Conservation (phyloP, 2,888 invertebrate species). For the Fabriciana adippe region DNA sequence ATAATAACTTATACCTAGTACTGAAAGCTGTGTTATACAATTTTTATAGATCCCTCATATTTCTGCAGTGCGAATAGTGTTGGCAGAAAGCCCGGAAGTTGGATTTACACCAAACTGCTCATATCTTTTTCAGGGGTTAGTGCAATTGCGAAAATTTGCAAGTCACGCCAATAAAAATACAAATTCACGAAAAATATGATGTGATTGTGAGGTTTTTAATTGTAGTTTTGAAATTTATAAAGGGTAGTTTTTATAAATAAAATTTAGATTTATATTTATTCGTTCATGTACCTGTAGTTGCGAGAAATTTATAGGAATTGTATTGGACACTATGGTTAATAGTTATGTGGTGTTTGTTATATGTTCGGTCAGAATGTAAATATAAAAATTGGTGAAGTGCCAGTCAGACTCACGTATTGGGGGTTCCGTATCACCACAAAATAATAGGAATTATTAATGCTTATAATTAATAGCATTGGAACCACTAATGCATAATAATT, state of each 20-base stretch:
- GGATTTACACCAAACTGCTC: conserved; percentile 57
- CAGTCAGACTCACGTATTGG: no score
- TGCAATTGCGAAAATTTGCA: conserved; percentile 44
- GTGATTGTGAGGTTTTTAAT: conserved; percentile 32
- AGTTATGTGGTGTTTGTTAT: no score
- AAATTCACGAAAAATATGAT: conserved; percentile 34
- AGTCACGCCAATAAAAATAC: conserved; percentile 44
- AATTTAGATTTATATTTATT: conserved; percentile 10
- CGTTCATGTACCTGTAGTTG: neutral
- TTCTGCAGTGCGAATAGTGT: conserved; percentile 65
- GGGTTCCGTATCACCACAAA: no score
- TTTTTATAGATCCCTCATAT: conserved; percentile 63
- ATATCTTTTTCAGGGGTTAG: conserved; percentile 49
- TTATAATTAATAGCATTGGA: no score
- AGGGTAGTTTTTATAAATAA: conserved; percentile 9
- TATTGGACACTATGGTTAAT: no score
- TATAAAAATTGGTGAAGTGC: no score
- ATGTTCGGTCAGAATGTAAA: no score
- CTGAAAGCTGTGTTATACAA: conserved; percentile 48
- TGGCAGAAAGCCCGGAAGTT: conserved; percentile 60
- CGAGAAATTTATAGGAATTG: no score
- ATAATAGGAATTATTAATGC: no score
- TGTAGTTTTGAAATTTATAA: conserved; percentile 27
- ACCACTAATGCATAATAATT: no score
- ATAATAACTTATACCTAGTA: conserved; percentile 38